phyloP scores from a whole-genome alignment of 2,797 vertebrate genomes.

The Oreortyx pictus region DNA sequence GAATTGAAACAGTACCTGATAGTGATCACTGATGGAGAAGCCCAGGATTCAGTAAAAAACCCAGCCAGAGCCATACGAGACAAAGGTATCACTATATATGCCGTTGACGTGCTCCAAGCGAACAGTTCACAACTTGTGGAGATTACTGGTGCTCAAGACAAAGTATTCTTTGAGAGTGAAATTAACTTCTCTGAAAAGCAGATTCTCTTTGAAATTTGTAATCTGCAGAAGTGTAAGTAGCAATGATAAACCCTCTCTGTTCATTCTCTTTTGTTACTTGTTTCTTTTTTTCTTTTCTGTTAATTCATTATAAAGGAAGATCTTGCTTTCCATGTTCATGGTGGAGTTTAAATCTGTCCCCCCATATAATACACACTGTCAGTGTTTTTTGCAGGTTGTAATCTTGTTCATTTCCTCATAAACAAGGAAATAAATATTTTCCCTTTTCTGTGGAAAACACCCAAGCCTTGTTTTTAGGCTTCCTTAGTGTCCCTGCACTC shows the following conservation, averaged over 20 bases:
- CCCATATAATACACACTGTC: background rate
- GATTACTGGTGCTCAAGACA: constrained; percentile 79
- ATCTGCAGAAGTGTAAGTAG: constrained; percentile 78
- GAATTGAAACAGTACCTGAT: constrained; percentile 82
- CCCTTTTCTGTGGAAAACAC: background rate
- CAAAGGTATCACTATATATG: constrained; percentile 80
- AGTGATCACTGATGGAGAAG: constrained; percentile 85
- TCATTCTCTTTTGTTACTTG: background rate
- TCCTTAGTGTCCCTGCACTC: background rate
- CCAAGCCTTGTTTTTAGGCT: background rate
- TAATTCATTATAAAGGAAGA: no score
- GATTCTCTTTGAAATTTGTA: constrained; percentile 84
- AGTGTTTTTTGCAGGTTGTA: background rate
- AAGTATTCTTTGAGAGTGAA: constrained; percentile 74
- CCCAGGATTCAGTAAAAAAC: constrained; percentile 79
- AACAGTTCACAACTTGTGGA: constrained; percentile 80
- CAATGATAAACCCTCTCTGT: background rate
- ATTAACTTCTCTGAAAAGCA: constrained; percentile 83
- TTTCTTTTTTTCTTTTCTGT: background rate
- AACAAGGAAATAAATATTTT: background rate
- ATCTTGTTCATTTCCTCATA: background rate
- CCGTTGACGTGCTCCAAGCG: constrained; percentile 83
- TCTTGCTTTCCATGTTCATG: background rate
- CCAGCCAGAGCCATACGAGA: constrained; percentile 79
- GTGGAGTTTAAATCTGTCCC: background rate